These are phyloP conservation scores for Conchocele bisecta DNA, from an alignment of 2,888 invertebrate genomes.

Conservation along the genomic window DNA sequence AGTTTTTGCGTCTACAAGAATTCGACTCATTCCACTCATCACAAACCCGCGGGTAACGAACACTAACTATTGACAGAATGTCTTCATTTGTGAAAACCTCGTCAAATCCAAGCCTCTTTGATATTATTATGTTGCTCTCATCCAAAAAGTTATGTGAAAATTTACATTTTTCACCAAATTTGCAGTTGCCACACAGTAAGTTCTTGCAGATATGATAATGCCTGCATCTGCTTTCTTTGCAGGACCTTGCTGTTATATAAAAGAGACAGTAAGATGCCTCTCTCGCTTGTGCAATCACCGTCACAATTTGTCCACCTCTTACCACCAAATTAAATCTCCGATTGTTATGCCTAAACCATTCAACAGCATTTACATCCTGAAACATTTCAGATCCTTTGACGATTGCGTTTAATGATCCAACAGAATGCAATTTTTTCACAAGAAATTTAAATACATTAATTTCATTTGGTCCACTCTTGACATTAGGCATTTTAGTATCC, in stretches of 20 bases:
- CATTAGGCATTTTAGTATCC: too few relatives aligned
- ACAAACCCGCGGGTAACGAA: slow-evolving; percentile 44
- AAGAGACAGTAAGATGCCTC: slow-evolving; percentile 25
- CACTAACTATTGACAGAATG: slow-evolving; percentile 24
- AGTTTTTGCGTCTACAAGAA: slow-evolving; percentile 25
- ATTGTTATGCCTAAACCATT: slow-evolving; percentile 35
- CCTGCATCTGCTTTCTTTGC: background rate
- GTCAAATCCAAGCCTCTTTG: slow-evolving; percentile 34
- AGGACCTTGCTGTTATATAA: slow-evolving; percentile 1
- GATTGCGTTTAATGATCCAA: too few relatives aligned
- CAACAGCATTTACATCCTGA: background rate
- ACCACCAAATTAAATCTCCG: slow-evolving; percentile 34
- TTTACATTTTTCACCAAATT: slow-evolving; percentile 32
- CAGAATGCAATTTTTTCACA: background rate
- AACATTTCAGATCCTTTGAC: too few relatives aligned
- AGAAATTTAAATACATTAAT: slow-evolving; percentile 10
- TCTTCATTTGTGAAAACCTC: slow-evolving; percentile 40
- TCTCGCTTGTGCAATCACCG: background rate
- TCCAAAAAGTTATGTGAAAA: slow-evolving; percentile 48
- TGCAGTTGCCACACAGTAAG: slow-evolving; percentile 26
- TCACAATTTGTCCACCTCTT: slow-evolving; percentile 16
- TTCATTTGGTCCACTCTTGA: slow-evolving; percentile 7
- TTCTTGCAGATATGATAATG: slow-evolving; percentile 8
- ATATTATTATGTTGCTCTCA: slow-evolving; percentile 26
- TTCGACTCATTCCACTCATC: slow-evolving; percentile 27